phyloP scores from a whole-genome alignment of 2,797 vertebrate genomes.

The Oophaga sylvatica region DNA sequence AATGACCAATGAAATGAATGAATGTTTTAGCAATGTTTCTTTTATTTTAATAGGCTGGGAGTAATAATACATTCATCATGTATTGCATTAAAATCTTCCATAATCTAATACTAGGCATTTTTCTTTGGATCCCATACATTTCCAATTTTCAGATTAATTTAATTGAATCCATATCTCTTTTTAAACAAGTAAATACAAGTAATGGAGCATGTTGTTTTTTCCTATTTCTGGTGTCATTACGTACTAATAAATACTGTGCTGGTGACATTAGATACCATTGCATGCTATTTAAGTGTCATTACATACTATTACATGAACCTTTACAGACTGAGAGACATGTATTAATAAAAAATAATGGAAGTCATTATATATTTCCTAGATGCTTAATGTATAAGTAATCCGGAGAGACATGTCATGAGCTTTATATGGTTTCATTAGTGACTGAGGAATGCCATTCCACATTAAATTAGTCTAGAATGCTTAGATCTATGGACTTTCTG shows the following conservation, averaged over 20 bases:
- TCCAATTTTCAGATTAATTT: neutral
- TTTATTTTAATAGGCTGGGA: neutral
- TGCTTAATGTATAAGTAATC: conserved; percentile 39
- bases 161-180: neutral
- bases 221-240: neutral
- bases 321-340: neutral
- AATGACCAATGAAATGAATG: neutral
- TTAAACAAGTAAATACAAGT: neutral
- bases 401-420: conserved; percentile 1
- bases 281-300: neutral
- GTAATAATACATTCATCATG: neutral
- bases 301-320: neutral
- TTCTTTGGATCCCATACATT: neutral
- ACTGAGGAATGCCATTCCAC: neutral
- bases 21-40: neutral
- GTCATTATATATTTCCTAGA: conserved; percentile 29
- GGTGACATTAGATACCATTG: neutral
- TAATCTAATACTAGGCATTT: neutral
- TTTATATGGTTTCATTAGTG: conserved; percentile 41
- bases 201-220: neutral
- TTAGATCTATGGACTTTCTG: conserved; percentile 23
- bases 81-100: neutral
- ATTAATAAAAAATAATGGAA: conserved; percentile 34
- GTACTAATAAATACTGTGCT: neutral
- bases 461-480: conserved; percentile 11